These are phyloP conservation scores for Strigamia maritima DNA, from an alignment of 2,888 invertebrate genomes.

Conservation along the genomic window DNA sequence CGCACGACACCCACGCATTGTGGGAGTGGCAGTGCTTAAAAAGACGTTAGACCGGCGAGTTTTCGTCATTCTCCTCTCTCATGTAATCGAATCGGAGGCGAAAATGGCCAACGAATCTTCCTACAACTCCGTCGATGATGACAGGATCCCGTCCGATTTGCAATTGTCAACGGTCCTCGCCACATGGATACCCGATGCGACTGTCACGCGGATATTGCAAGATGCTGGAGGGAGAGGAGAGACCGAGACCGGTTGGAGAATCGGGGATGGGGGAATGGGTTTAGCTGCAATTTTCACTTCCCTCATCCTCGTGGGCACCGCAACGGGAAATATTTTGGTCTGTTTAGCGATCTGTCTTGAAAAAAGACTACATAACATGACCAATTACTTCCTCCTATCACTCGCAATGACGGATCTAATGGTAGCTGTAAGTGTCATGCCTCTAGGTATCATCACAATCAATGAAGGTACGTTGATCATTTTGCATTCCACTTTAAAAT, in stretches of 20 bases:
- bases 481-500: not conserved
- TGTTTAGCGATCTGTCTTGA: conserved; percentile 89
- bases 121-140: not conserved
- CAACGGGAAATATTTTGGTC: conserved; percentile 83
- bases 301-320: conserved; percentile 68
- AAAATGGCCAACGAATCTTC: conserved; percentile 17
- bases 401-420: conserved; percentile 89
- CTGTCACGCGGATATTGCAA: not conserved
- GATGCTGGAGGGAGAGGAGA: not conserved
- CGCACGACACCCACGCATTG: conserved; percentile 15
- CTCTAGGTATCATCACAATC: conserved; percentile 87
- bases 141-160: not conserved
- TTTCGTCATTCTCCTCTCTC: not conserved
- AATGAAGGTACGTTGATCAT: conserved; percentile 70
- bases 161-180: not conserved
- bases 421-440: conserved; percentile 93
- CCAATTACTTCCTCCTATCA: conserved; percentile 91
- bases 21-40: conserved; percentile 22
- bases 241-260: not conserved
- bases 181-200: conserved; percentile 14
- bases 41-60: not conserved
- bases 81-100: not conserved
- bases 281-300: conserved; percentile 56
- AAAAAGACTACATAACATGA: conserved; percentile 85
- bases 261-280: not conserved